Conservation (phyloP, 2,797 vertebrate species). For the Atherinosoma microstoma region DNA sequence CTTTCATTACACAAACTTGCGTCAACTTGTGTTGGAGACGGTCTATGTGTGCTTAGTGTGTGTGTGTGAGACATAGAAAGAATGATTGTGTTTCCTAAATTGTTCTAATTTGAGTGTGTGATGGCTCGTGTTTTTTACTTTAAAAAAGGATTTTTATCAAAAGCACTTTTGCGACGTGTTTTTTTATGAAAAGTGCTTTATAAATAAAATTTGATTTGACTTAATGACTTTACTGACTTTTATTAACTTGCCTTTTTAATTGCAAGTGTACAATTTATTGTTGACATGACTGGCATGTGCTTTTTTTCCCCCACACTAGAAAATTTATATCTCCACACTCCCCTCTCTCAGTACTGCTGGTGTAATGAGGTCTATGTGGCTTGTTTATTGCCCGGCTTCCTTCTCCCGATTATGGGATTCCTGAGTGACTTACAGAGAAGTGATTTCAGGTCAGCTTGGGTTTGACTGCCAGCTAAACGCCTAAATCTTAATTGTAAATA, state of each 20-base stretch:
- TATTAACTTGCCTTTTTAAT: not conserved
- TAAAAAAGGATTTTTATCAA: too few relatives aligned
- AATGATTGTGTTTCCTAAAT: too few relatives aligned
- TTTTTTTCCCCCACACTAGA: not conserved
- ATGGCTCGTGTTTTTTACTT: too few relatives aligned
- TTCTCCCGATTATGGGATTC: conserved; percentile 47
- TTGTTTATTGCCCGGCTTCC: conserved; percentile 41
- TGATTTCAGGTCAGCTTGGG: conserved; percentile 48
- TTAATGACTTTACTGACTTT: not conserved
- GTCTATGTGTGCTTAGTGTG: too few relatives aligned
- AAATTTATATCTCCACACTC: conserved; percentile 35
- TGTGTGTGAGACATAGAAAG: too few relatives aligned
- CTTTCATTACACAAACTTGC: not conserved
- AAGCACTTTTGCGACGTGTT: too few relatives aligned
- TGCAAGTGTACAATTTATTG: not conserved
- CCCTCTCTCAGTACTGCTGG: conserved; percentile 20
- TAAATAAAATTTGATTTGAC: too few relatives aligned
- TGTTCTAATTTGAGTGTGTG: too few relatives aligned
- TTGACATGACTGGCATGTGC: conserved; percentile 28
- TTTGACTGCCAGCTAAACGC: conserved; percentile 43
- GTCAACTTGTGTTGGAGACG: not conserved
- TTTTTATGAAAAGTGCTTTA: too few relatives aligned
- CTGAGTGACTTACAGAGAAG: conserved; percentile 41
- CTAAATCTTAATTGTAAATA: conserved; percentile 38
- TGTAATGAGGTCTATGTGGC: conserved; percentile 41